Base-by-base conservation (phyloP, 2,113 vertebrate species). In the Psilopsiagon aurifrons region DNA sequence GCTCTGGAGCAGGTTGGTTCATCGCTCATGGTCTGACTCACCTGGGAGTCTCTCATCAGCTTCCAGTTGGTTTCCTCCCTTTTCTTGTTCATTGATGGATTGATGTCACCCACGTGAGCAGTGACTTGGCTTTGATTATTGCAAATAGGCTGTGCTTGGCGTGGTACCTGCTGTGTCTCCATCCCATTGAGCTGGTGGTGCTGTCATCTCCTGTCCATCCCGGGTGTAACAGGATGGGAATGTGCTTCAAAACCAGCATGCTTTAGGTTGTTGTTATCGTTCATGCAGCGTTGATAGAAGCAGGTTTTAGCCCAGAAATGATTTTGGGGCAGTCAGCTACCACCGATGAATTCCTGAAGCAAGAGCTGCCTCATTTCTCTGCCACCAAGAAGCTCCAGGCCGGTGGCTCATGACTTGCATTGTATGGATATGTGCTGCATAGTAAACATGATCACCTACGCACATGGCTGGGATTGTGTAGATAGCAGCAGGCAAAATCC, bases 381-480 rank as follows among this genome's bases (percentile, higher is more conserved):
- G 55, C 13, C 27, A 17, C 59, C 16, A 24, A 33, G 79, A 59
- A 35, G 24, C 44, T 57, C 43, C 44, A 66, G 67, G n/a, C n/a
- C 66, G 44, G 25, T 5, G 13, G 49, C 81, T 39, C 37, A 12
- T 41, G 20, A 11, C 33, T 78, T 16, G 8, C 8, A 11, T 10
- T 9, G 12, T 43, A 25, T 60, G 81, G 69, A 68, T 17, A 4
- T 62, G 2, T 6, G 13, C 62, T 41, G 68, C 57, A 5, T 6
- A 25, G 31, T 33, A 14, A 49, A 44, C 18, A 8, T 4, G 6
- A 43, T 51, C 33, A 10, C n/a, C 81, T 37, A 31, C 11, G 4
- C 3, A 2, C 7, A 11, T 1, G 7, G 7, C 51, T 75, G 78
- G 33, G 64, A 54, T 7, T 0, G 0, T 13, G 27, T 10, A 62